Evolutionary conservation across 1,140 invertebrate species (phyloP).

Genomic region (Camponotus pennsylvanicus): DNA sequence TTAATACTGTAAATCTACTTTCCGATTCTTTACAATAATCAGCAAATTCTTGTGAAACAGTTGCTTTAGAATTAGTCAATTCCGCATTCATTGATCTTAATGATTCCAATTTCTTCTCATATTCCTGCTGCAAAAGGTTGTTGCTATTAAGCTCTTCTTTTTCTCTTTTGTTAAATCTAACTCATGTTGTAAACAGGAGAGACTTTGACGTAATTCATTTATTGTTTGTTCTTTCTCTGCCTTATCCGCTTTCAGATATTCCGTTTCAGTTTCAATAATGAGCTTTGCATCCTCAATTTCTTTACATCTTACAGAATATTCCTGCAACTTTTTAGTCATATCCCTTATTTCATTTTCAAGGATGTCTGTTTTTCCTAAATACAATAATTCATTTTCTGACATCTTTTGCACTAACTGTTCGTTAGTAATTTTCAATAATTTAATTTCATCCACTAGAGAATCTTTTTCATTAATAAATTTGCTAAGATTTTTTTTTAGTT

Average conservation of each 20-base stretch:
- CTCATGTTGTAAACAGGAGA: slow-evolving; percentile 53
- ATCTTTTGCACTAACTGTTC: slow-evolving; percentile 54
- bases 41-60: slow-evolving; percentile 14
- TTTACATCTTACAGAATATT: slow-evolving; percentile 35
- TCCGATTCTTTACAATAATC: slow-evolving; percentile 66
- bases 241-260: slow-evolving; percentile 58
- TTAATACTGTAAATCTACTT: slow-evolving; percentile 62
- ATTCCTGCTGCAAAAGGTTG: slow-evolving; percentile 60
- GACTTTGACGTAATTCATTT: slow-evolving; percentile 42
- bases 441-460: slow-evolving; percentile 48
- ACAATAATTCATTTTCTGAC: slow-evolving; percentile 28
- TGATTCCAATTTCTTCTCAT: slow-evolving; percentile 51
- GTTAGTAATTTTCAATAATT: slow-evolving; percentile 29
- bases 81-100: slow-evolving; percentile 53
- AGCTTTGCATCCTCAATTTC: slow-evolving; percentile 50
- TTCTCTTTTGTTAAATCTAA: slow-evolving; percentile 66
- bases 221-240: slow-evolving; percentile 31
- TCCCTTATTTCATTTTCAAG: slow-evolving; percentile 69
- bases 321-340: slow-evolving; percentile 69
- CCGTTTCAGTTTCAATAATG: slow-evolving; percentile 59
- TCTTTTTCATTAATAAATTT: slow-evolving; percentile 52
- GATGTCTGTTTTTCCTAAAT: slow-evolving; percentile 61
- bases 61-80: slow-evolving; percentile 51
- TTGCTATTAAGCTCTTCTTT: slow-evolving; percentile 63
- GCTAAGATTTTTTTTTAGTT: slow-evolving; percentile 11